These are phyloP conservation scores for Entomyzon cyanotis DNA, from an alignment of 2,113 vertebrate genomes.

Conservation along the genomic window DNA sequence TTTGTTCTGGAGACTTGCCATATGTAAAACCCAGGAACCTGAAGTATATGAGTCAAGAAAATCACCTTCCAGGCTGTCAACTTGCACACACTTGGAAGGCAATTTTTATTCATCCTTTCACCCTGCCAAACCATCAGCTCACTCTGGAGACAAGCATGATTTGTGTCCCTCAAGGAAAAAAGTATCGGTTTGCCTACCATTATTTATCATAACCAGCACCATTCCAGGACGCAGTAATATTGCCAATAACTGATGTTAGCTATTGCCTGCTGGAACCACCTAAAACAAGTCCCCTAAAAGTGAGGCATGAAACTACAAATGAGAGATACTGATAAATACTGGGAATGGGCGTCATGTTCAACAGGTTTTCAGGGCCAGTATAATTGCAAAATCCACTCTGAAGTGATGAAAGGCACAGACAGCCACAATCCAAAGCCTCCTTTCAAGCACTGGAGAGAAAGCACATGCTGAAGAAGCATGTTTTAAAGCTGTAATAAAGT, in stretches of 20 bases:
- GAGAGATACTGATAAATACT: background rate
- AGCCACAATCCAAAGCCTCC: background rate
- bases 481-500: background rate
- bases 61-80: constrained; percentile 36
- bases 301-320: background rate
- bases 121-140: constrained; percentile 25
- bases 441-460: background rate
- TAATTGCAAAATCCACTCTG: background rate
- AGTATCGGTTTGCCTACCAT: background rate
- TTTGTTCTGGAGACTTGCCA: constrained; percentile 64
- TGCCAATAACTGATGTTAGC: background rate
- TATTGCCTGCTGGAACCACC: background rate
- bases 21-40: constrained; percentile 14
- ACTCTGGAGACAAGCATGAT: constrained; percentile 8
- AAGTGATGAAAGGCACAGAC: background rate
- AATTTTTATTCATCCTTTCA: constrained; percentile 37
- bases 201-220: constrained; percentile 3
- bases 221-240: background rate
- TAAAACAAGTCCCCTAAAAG: background rate
- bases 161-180: background rate
- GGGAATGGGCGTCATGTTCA: background rate
- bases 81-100: constrained; percentile 23
- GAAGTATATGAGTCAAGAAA: constrained; percentile 43
- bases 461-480: background rate
- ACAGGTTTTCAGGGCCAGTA: background rate